phyloP scores from a whole-genome alignment of 2,797 vertebrate species.

The Melanotaenia trifasciata region DNA sequence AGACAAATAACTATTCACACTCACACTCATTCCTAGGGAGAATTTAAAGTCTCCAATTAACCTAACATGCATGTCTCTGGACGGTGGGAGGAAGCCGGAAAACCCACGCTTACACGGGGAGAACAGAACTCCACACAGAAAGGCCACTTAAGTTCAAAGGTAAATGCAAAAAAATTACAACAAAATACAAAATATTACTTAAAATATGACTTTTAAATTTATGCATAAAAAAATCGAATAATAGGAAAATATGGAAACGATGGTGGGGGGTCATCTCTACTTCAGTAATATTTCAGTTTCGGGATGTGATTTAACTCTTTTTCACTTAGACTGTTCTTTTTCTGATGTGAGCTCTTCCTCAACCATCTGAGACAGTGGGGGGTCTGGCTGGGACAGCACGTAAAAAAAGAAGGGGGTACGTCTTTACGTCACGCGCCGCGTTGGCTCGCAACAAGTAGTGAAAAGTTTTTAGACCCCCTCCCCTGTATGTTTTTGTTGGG shows the following conservation, averaged over 20 bases:
- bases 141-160: too few species aligned
- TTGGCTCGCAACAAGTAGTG: slow-evolving; percentile 80
- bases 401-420: slow-evolving; percentile 46
- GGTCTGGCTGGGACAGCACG: slow-evolving; percentile 35
- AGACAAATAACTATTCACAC: too few species aligned
- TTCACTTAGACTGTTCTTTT: neutral
- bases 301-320: neutral
- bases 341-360: too few species aligned
- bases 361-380: neutral
- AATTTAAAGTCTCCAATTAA: too few species aligned
- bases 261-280: neutral
- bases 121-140: too few species aligned
- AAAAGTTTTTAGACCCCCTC: slow-evolving; percentile 77
- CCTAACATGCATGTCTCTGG: too few species aligned
- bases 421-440: slow-evolving; percentile 84
- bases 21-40: too few species aligned
- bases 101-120: too few species aligned
- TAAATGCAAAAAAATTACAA: too few species aligned
- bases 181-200: too few species aligned
- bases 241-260: neutral
- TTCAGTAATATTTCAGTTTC: neutral
- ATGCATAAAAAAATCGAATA: neutral
- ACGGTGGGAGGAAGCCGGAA: too few species aligned
- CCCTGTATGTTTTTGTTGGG: slow-evolving; percentile 77
- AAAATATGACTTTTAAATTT: too few species aligned